Conservation (phyloP, 2,888 invertebrate species). For the Metellina segmentata region DNA sequence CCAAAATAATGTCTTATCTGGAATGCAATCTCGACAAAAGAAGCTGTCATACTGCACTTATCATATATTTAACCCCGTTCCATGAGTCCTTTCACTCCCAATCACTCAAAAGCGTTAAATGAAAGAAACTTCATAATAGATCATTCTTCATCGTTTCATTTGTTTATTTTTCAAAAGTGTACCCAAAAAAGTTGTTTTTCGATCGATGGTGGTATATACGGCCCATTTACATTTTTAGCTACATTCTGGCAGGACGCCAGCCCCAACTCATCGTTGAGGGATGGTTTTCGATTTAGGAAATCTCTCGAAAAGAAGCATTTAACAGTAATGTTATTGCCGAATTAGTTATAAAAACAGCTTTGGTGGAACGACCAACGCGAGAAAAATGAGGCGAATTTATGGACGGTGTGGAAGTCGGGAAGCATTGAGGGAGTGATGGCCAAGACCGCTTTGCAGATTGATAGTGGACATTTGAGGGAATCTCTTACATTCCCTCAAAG, state of each 20-base stretch:
- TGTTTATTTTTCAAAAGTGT: not conserved
- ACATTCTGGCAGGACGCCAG: not conserved
- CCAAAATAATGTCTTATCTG: too few relatives aligned
- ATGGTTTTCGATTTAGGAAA: slow-evolving; percentile 46
- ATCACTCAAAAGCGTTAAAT: not conserved
- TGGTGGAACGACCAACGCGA: not conserved
- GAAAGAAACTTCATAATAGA: not conserved
- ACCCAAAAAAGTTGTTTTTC: not conserved
- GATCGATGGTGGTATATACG: not conserved
- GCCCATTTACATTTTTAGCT: slow-evolving; percentile 29
- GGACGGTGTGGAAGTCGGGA: not conserved
- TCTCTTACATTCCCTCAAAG: not conserved
- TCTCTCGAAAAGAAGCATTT: slow-evolving; percentile 38
- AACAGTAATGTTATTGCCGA: slow-evolving; percentile 54
- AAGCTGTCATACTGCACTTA: too few relatives aligned
- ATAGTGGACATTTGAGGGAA: not conserved
- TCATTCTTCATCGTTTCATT: not conserved
- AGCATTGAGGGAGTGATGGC: too few relatives aligned
- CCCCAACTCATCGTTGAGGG: not conserved
- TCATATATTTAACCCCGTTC: not conserved
- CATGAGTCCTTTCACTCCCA: not conserved
- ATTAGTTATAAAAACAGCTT: slow-evolving; percentile 42
- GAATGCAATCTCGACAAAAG: too few relatives aligned
- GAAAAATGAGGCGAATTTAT: slow-evolving; percentile 28
- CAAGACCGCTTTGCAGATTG: not conserved